Evolutionary conservation across 2,888 invertebrate species (phyloP), one percentile per base, ranked within the genome.

Genomic region (Aporophyla nigra): DNA sequence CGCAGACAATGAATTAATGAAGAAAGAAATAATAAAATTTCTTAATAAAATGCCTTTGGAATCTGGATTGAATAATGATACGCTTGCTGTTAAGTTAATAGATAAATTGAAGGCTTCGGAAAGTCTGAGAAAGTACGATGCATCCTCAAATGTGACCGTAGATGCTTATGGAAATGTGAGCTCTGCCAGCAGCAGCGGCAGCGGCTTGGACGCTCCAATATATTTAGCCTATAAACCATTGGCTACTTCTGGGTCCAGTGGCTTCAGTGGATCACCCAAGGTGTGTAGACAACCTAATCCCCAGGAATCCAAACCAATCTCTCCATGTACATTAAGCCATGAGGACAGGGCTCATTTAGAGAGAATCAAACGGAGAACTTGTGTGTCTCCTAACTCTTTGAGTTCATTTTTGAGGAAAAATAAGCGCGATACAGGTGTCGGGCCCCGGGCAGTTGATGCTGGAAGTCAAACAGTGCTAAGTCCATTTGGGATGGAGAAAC

Each of bases 331-430:
- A 16, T 83, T 94, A 56, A 91, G 76, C 59, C 43, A 71, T 19
- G 91, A 92, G 76, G 94, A 94, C 2, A 86, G 75, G 75, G 88
- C 86, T 5, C 87, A 91, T 82, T 84, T 94, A 63, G 83, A 91
- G 33, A 89, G 75, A 71, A 92, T 94, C 6, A 90, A 88, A 83
- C 83, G 89, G 40, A 89, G 92, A 77, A 74, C 84, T 2, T 78
- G 79, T 49, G 51, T 85, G 19, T 24, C 87, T 40, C 87, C 85
- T 27, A 74, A 62, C 46, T 82, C 82, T 62, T 14, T 80, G 0
- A 58, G 53, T 1, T 62, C 78, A 21, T 19, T 86, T 46, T 0
- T 68, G 24, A 58, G 14, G 46, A 59, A 65, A n/a, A 54, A 71
- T 49, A 86, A 67, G 46, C 56, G 80, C 71, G 87, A 91, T 58